These are phyloP conservation scores for Ciconia maguari DNA, from an alignment of 2,113 vertebrate species.

Conservation along the genomic window DNA sequence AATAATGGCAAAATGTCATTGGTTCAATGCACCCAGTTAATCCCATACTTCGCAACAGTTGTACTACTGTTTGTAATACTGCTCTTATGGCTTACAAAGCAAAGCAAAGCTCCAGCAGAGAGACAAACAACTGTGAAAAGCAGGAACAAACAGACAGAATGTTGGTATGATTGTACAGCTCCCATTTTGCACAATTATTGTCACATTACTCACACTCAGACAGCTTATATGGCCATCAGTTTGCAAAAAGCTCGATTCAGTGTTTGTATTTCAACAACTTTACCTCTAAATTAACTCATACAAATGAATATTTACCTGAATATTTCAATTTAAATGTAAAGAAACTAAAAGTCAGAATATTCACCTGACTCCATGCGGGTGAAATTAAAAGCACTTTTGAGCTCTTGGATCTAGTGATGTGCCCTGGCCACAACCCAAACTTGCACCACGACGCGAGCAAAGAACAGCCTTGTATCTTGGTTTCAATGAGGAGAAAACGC, in stretches of 20 bases:
- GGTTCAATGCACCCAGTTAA: not conserved
- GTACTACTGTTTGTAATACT: not conserved
- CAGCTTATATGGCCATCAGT: not conserved
- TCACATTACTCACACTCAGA: not conserved
- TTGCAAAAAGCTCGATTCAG: not conserved
- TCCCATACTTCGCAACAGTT: not conserved
- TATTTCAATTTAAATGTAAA: not conserved
- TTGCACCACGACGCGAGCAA: not conserved
- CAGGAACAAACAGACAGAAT: not conserved
- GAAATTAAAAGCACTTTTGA: not conserved
- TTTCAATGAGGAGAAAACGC: not conserved
- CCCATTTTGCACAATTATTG: not conserved
- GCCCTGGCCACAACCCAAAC: not conserved
- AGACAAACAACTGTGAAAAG: not conserved
- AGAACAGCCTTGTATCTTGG: not conserved
- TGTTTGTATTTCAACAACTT: not conserved
- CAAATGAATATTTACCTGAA: not conserved
- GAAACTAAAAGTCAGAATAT: not conserved
- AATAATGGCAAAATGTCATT: not conserved
- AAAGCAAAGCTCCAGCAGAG: not conserved
- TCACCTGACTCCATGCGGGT: not conserved
- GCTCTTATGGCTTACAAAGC: not conserved
- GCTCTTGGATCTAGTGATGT: not conserved
- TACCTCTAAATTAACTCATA: not conserved
- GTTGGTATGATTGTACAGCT: not conserved